Evolutionary conservation across 1,140 invertebrate species (phyloP).

Genomic region (Eulimnadia texana): DNA sequence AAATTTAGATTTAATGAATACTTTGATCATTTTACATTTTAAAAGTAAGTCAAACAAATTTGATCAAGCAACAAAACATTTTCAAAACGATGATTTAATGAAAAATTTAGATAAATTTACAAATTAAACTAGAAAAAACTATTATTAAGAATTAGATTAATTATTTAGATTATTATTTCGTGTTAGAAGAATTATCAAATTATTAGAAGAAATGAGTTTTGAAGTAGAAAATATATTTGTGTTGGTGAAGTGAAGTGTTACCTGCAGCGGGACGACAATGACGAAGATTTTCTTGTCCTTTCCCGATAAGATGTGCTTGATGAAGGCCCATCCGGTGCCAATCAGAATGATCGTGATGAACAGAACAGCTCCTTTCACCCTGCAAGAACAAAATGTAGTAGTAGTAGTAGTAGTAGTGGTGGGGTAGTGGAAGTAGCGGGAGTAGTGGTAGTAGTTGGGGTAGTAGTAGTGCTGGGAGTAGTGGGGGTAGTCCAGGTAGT

Average conservation of each 20-base stretch:
- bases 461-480: no score
- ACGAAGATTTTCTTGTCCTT: slow-evolving; percentile 98
- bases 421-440: no score
- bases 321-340: slow-evolving; percentile 97
- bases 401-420: no score
- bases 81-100: slow-evolving; percentile 3
- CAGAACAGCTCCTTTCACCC: slow-evolving; percentile 78
- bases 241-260: no score
- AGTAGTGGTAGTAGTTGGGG: no score
- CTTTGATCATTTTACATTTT: slow-evolving; percentile 10
- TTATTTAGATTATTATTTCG: no score
- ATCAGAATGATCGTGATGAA: slow-evolving; percentile 94
- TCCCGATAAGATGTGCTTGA: slow-evolving; percentile 91
- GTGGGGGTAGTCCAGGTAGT: no score
- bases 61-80: slow-evolving; percentile 8
- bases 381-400: slow-evolving; percentile 29
- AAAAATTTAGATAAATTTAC: slow-evolving; percentile 5
- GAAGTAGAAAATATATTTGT: no score
- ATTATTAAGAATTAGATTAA: no score
- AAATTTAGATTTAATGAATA: not conserved
- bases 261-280: slow-evolving; percentile 93
- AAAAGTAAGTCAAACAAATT: slow-evolving; percentile 7
- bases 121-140: no score
- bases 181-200: no score
- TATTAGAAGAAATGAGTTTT: no score